A percentile compares a stretch with the other conserved stretches of the same genome.
These are phyloP conservation scores for Drosophila testacea DNA, from an alignment of 2,888 invertebrate genomes.

Conservation along the genomic window DNA sequence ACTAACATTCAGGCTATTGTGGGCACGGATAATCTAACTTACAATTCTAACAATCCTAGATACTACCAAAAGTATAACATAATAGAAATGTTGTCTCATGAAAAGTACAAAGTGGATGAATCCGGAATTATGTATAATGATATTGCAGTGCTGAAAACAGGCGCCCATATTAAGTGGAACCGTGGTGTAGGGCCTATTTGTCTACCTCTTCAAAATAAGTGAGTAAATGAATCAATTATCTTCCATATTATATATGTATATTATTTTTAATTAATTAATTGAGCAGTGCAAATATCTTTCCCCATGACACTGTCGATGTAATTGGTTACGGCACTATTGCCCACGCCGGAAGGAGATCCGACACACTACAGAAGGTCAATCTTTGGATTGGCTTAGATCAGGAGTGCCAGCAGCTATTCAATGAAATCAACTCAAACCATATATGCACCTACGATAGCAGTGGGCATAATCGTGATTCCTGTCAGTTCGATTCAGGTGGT, in stretches of 20 bases:
- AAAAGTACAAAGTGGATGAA: constrained; percentile 44
- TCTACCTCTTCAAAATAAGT: constrained; percentile 86
- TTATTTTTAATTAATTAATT: not conserved
- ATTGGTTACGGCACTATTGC: constrained; percentile 86
- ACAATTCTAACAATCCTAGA: no score
- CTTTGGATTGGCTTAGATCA: constrained; percentile 78
- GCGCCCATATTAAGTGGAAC: constrained; percentile 84
- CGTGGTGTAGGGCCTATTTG: constrained; percentile 87
- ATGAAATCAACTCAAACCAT: constrained; percentile 54
- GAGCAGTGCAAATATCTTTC: constrained; percentile 58
- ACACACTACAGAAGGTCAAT: constrained; percentile 85
- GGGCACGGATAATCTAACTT: constrained; percentile 86
- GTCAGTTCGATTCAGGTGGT: constrained; percentile 87
- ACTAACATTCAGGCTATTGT: constrained; percentile 83
- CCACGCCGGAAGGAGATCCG: constrained; percentile 85
- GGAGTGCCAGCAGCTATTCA: constrained; percentile 60
- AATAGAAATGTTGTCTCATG: constrained; percentile 68
- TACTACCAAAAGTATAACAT: constrained; percentile 81
- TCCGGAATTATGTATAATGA: constrained; percentile 84
- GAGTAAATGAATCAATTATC: constrained; percentile 32
- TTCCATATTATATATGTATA: no score
- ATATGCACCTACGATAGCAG: constrained; percentile 76
- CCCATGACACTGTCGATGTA: constrained; percentile 61
- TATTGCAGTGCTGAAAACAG: constrained; percentile 86
- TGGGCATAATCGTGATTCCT: constrained; percentile 84